These are phyloP conservation scores for Alligator sinensis DNA, from an alignment of 2,113 vertebrate species.

Conservation along the genomic window DNA sequence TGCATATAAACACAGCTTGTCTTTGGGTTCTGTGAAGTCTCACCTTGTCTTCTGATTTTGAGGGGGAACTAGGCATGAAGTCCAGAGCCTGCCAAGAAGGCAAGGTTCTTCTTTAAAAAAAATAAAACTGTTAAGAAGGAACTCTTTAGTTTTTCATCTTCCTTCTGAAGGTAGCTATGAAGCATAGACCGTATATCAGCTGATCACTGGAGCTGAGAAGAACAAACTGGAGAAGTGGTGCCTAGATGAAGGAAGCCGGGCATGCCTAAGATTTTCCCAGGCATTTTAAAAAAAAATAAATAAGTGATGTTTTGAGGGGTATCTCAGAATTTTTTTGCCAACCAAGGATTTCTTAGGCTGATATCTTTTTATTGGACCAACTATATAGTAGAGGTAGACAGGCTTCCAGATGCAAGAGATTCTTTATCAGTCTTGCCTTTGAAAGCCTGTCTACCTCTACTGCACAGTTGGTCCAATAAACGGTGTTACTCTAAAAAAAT, in stretches of 20 bases:
- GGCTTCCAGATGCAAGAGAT: too few relatives aligned
- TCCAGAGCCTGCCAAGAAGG: background rate
- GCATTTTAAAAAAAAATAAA: background rate
- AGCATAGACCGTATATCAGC: conserved; percentile 22
- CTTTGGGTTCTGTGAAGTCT: conserved; percentile 59
- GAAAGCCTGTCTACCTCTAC: too few relatives aligned
- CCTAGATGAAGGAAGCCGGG: background rate
- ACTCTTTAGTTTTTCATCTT: conserved; percentile 43
- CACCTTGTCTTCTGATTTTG: conserved; percentile 71
- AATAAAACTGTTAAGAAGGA: conserved; percentile 8
- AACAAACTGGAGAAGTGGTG: background rate
- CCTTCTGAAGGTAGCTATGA: background rate
- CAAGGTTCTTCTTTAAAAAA: background rate
- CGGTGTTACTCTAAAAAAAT: background rate
- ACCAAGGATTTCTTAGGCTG: too few relatives aligned
- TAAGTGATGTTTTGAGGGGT: background rate
- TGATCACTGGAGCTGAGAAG: conserved; percentile 26
- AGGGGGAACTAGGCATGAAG: background rate
- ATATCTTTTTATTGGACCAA: too few relatives aligned
- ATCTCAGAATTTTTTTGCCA: too few relatives aligned
- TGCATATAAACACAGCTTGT: conserved; percentile 67
- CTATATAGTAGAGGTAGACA: too few relatives aligned
- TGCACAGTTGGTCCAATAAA: too few relatives aligned
- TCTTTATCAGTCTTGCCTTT: too few relatives aligned
- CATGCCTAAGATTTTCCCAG: background rate